phyloP scores from a whole-genome alignment of 2,888 invertebrate genomes.

The Silvanus unidentatus region DNA sequence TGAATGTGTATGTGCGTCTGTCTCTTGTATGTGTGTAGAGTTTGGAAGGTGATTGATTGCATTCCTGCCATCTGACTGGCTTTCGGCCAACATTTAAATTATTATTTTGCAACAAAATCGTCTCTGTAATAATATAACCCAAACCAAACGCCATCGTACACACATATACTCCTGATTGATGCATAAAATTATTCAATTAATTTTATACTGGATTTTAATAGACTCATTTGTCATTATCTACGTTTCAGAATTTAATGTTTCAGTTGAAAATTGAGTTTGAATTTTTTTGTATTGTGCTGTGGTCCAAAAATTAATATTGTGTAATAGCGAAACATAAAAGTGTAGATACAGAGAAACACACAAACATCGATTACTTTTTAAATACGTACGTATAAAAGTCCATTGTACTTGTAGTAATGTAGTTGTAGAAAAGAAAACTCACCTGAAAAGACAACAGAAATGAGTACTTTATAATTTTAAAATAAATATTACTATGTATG shows the following conservation, averaged over 20 bases:
- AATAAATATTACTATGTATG: neutral
- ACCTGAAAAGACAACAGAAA: too few relatives aligned
- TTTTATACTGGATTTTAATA: constrained; percentile 10
- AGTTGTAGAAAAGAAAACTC: too few relatives aligned
- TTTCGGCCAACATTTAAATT: constrained; percentile 24
- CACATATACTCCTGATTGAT: constrained; percentile 12
- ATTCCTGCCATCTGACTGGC: constrained; percentile 27
- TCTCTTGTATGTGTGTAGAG: constrained; percentile 12
- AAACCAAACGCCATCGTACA: neutral
- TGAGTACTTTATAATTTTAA: neutral
- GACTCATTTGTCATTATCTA: constrained; percentile 1
- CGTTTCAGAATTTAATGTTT: neutral
- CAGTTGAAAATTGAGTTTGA: too few relatives aligned
- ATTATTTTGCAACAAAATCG: constrained; percentile 7
- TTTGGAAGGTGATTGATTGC: constrained; percentile 34
- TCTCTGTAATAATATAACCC: too few relatives aligned
- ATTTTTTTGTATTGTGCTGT: too few relatives aligned
- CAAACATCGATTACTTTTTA: too few relatives aligned
- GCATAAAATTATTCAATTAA: constrained; percentile 12
- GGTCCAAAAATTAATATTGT: too few relatives aligned
- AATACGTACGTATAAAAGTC: too few relatives aligned
- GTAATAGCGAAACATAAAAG: too few relatives aligned
- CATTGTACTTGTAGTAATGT: too few relatives aligned
- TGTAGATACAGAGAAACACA: too few relatives aligned
- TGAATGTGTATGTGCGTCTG: constrained; percentile 23